These are phyloP conservation scores for Saturnia pavonia DNA, from an alignment of 2,888 invertebrate genomes.

Conservation along the genomic window DNA sequence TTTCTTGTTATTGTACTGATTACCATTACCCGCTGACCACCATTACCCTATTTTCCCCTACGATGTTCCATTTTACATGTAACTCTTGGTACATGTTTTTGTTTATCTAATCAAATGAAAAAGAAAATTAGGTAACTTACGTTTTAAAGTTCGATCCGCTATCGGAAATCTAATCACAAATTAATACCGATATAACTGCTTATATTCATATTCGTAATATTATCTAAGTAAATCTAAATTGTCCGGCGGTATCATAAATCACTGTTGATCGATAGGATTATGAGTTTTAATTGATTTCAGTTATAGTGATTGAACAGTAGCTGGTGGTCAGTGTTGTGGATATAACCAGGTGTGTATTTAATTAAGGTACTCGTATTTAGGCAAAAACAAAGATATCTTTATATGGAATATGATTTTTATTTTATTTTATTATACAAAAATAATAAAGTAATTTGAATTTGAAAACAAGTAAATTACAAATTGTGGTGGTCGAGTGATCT, in stretches of 20 bases:
- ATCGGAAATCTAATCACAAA: neutral
- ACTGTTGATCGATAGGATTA: neutral
- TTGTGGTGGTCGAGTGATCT: too few species aligned
- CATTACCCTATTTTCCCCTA: too few species aligned
- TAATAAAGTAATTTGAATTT: too few species aligned
- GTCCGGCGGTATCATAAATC: neutral
- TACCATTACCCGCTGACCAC: too few species aligned
- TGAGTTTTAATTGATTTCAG: slow-evolving; percentile 7
- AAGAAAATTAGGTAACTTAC: neutral
- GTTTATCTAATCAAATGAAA: neutral
- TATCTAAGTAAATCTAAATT: slow-evolving; percentile 11
- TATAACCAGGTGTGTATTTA: neutral
- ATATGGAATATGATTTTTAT: too few species aligned
- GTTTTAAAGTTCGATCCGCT: neutral
- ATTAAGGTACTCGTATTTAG: neutral
- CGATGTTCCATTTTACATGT: neutral
- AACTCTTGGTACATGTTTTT: neutral
- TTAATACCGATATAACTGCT: neutral
- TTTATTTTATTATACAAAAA: too few species aligned
- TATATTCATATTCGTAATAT: neutral
- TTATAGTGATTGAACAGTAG: neutral
- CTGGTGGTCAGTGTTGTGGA: neutral
- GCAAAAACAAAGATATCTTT: neutral
- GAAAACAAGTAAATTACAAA: too few species aligned
- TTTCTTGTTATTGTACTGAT: too few species aligned